phyloP scores from a whole-genome alignment of 2,113 vertebrate species.

The Microtus montanus region DNA sequence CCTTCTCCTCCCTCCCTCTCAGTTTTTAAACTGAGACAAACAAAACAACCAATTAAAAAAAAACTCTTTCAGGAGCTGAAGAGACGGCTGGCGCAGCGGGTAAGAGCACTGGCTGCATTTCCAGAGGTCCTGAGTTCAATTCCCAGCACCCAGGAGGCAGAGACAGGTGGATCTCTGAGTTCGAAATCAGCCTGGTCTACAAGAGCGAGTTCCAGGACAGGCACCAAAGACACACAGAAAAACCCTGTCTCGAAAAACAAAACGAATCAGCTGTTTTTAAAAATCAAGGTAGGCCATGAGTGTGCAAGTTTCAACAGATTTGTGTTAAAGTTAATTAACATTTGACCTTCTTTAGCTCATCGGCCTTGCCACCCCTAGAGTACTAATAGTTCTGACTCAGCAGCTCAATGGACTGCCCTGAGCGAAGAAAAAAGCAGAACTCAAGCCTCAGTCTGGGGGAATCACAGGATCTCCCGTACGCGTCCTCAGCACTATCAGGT shows the following conservation, averaged over 20 bases:
- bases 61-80: background rate
- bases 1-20: background rate
- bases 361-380: background rate
- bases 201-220: too few relatives aligned
- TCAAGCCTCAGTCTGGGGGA: conserved; percentile 15
- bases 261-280: too few relatives aligned
- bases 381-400: background rate
- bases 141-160: too few relatives aligned
- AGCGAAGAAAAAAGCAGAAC: conserved; percentile 39
- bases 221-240: too few relatives aligned
- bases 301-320: background rate
- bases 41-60: background rate
- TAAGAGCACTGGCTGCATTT: background rate
- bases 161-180: too few relatives aligned
- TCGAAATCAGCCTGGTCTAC: too few relatives aligned
- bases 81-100: background rate
- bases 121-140: background rate
- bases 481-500: conserved; percentile 9
- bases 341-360: conserved; percentile 35
- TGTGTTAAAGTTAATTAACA: background rate
- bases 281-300: too few relatives aligned
- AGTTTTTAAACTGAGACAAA: background rate
- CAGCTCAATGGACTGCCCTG: background rate
- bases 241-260: too few relatives aligned
- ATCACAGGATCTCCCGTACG: conserved; percentile 48